Conservation (phyloP, 2,113 vertebrate genomes). For the Charina bottae region DNA sequence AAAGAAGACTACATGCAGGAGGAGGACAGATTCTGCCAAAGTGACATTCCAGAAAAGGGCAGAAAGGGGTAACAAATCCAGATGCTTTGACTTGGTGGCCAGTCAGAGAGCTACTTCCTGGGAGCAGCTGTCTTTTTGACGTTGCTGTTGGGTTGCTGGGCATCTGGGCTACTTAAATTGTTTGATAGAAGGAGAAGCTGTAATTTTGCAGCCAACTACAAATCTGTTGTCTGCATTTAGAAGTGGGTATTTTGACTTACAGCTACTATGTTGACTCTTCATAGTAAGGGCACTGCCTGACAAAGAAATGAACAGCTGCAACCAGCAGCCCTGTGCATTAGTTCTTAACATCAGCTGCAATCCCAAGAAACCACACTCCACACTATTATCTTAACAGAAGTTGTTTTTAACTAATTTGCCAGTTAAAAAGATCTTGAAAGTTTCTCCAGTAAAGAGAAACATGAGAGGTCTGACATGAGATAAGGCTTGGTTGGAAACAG, state of each 20-base stretch:
- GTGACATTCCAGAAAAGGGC: not conserved
- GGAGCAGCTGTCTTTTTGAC: not conserved
- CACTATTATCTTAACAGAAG: not conserved
- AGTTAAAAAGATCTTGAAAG: not conserved
- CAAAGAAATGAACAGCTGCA: not conserved
- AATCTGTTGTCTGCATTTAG: not conserved
- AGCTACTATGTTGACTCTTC: not conserved
- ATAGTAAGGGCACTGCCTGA: not conserved
- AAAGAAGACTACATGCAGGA: not conserved
- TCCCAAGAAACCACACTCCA: not conserved
- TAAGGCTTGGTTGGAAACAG: not conserved
- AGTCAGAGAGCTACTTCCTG: too few species aligned
- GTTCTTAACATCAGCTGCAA: not conserved
- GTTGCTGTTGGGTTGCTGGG: not conserved
- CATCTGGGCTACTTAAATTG: not conserved
- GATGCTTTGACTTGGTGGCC: not conserved
- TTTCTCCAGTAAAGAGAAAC: not conserved
- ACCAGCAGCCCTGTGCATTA: not conserved
- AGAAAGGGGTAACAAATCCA: not conserved
- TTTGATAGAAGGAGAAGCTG: not conserved
- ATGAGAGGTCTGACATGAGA: not conserved
- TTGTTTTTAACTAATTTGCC: not conserved
- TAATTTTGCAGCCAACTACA: not conserved
- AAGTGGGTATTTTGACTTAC: not conserved
- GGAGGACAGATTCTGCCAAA: not conserved